Conservation (phyloP, 2,797 vertebrate species). For the Vipera latastei region DNA sequence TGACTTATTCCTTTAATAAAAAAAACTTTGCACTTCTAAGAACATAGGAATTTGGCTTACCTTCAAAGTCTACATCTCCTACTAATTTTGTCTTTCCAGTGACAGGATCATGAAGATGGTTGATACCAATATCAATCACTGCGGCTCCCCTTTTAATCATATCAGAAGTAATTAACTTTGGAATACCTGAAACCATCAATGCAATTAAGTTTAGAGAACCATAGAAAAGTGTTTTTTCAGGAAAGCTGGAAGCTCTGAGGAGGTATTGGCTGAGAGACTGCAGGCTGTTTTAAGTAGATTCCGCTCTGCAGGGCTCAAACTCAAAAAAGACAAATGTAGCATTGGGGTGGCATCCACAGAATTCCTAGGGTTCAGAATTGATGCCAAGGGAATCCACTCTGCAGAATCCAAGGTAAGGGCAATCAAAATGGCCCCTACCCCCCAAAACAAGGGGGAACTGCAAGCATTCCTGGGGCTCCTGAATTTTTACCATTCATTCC, state of each 20-base stretch:
- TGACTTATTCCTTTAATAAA: background rate
- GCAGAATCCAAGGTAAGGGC: no score
- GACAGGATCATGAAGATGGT: constrained; percentile 78
- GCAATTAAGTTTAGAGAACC: background rate
- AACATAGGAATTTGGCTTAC: constrained; percentile 67
- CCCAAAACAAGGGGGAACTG: no score
- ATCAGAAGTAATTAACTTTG: constrained; percentile 85
- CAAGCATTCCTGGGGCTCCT: no score
- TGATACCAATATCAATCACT: constrained; percentile 93
- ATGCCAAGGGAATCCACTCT: no score
- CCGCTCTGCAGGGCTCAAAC: no score
- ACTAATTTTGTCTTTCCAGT: constrained; percentile 83
- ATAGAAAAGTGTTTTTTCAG: background rate
- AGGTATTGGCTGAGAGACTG: no score
- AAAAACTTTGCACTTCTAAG: fast-evolving
- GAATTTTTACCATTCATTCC: no score
- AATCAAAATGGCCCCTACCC: no score
- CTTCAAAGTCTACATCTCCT: constrained; percentile 93
- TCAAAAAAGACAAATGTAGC: no score
- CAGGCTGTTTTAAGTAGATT: no score
- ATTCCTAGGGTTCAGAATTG: no score
- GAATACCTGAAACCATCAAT: constrained; percentile 78
- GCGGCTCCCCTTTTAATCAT: constrained; percentile 90
- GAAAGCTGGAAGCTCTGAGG: background rate
- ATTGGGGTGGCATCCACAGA: no score